phyloP scores from a whole-genome alignment of 2,888 invertebrate species.

The Catocala nupta region DNA sequence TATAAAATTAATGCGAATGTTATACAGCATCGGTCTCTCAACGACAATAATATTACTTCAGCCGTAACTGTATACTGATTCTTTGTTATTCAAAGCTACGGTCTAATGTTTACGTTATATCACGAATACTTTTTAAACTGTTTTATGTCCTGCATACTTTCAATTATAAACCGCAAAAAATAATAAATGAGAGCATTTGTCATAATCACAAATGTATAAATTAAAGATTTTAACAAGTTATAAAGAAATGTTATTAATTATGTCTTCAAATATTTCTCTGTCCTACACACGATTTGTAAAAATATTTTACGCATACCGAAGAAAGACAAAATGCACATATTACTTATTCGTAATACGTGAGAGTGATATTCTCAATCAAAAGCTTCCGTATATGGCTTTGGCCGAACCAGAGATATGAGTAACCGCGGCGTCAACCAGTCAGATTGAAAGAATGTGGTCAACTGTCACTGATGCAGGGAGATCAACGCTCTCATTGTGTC shows the following conservation, averaged over 20 bases:
- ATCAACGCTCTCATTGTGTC: constrained; percentile 86
- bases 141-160: constrained; percentile 9
- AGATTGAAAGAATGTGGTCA: constrained; percentile 74
- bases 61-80: constrained; percentile 3
- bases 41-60: constrained; percentile 10
- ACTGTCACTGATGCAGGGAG: constrained; percentile 74
- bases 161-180: constrained; percentile 9
- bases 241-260: background rate
- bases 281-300: background rate
- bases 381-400: constrained; percentile 58
- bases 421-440: constrained; percentile 62
- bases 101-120: constrained; percentile 7
- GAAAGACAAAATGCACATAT: background rate
- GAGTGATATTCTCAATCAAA: constrained; percentile 17
- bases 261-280: background rate
- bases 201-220: constrained; percentile 5
- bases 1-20: constrained; percentile 9
- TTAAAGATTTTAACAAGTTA: background rate
- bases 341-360: background rate
- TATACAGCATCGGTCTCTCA: background rate
- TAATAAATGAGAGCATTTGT: constrained; percentile 14
- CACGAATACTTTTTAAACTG: constrained; percentile 25
- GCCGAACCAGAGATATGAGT: constrained; percentile 49
- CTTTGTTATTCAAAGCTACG: constrained; percentile 22
- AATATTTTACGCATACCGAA: background rate